Conservation (phyloP, 2,797 vertebrate genomes). For the Gallinago solitaria region DNA sequence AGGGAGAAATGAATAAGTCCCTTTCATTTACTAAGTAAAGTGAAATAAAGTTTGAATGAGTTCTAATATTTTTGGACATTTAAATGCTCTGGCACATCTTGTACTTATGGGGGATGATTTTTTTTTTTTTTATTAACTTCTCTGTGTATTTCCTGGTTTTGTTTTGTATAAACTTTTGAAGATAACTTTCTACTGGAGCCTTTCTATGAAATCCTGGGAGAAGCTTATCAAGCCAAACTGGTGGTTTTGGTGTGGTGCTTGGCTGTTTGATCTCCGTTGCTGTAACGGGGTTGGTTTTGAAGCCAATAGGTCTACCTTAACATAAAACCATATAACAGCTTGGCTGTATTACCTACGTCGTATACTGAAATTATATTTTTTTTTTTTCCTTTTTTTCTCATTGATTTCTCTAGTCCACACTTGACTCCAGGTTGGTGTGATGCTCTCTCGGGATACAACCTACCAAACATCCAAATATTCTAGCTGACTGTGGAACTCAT, state of each 20-base stretch:
- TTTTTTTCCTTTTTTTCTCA: no score
- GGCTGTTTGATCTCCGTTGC: neutral
- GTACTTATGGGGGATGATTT: neutral
- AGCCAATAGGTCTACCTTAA: neutral
- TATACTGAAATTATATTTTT: neutral
- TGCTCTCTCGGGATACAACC: neutral
- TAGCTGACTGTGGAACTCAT: fast-evolving
- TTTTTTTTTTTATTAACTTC: neutral
- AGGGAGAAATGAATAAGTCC: neutral
- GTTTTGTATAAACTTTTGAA: neutral
- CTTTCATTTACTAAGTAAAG: neutral
- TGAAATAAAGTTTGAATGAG: neutral
- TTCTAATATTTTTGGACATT: neutral
- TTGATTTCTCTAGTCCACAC: neutral
- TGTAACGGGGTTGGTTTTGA: neutral
- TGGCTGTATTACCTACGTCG: neutral
- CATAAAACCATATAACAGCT: neutral
- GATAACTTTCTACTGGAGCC: neutral
- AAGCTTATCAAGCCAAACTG: neutral
- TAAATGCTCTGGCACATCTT: neutral
- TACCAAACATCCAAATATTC: neutral
- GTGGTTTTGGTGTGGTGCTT: neutral
- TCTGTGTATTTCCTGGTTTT: neutral
- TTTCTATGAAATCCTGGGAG: neutral
- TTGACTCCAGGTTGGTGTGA: neutral